Conservation (phyloP, 2,797 vertebrate species). For the Megalops cyprinoides region DNA sequence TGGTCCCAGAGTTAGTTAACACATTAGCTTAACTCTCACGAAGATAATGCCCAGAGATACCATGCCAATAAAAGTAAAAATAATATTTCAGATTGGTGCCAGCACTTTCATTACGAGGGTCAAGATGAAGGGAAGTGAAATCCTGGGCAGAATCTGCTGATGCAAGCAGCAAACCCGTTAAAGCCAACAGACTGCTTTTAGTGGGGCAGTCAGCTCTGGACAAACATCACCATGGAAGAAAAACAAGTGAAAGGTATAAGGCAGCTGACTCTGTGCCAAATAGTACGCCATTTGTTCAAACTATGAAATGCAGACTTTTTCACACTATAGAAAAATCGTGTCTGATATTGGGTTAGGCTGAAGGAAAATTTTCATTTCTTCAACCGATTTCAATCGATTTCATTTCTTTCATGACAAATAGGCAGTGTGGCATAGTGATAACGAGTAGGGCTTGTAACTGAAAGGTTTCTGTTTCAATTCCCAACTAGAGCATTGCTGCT, state of each 20-base stretch:
- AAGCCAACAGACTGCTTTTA: neutral
- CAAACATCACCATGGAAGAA: no score
- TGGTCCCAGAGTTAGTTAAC: neutral
- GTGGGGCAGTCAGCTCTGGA: neutral
- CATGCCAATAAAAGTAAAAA: neutral
- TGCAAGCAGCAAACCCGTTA: neutral
- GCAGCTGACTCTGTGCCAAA: neutral
- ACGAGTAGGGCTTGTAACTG: no score
- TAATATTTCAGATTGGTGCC: neutral
- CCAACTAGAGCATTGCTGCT: no score
- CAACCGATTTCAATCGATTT: no score
- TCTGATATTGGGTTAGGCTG: neutral
- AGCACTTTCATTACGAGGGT: neutral
- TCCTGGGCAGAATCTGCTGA: neutral
- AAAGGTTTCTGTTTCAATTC: no score
- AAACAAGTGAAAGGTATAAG: no score
- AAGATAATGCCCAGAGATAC: neutral
- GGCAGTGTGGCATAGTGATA: neutral
- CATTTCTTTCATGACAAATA: neutral
- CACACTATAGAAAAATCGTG: neutral
- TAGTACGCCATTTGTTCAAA: neutral
- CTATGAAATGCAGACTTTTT: neutral
- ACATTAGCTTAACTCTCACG: neutral
- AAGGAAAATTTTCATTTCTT: neutral
- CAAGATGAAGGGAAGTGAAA: neutral